A percentile compares a stretch with the other conserved stretches of the same genome.
phyloP scores from a whole-genome alignment of 2,113 vertebrate genomes.

The Callopanchax toddi region DNA sequence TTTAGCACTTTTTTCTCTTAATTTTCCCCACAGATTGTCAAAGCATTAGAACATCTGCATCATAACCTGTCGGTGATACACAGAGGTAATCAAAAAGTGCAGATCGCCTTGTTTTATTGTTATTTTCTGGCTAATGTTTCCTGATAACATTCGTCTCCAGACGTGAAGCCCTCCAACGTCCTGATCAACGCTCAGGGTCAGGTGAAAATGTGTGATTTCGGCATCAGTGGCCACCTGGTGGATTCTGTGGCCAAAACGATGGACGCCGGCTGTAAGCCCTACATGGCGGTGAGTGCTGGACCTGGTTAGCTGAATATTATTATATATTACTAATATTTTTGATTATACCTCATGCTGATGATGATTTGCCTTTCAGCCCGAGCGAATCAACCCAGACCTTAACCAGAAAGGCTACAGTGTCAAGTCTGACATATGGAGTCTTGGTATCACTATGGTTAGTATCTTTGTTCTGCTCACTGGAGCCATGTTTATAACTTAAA shows the following conservation, averaged over 20 bases:
- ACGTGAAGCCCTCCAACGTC: constrained; percentile 99
- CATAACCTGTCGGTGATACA: constrained; percentile 98
- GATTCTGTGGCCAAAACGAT: constrained; percentile 98
- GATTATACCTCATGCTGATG: neutral
- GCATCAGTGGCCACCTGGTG: constrained; percentile 97
- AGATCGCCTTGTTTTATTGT: neutral
- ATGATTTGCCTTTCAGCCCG: constrained; percentile 82
- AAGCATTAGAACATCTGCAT: constrained; percentile 97
- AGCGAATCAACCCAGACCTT: constrained; percentile 98
- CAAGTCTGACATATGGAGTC: constrained; percentile 98
- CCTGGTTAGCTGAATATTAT: neutral
- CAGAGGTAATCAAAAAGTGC: constrained; percentile 91
- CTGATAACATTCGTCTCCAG: constrained; percentile 72
- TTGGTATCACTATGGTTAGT: constrained; percentile 96
- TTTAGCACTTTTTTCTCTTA: neutral
- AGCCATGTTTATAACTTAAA: neutral
- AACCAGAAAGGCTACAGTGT: constrained; percentile 99
- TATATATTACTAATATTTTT: no score
- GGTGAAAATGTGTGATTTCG: constrained; percentile 99
- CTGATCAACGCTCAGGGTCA: constrained; percentile 96
- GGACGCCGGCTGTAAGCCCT: constrained; percentile 97
- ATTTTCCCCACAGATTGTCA: constrained; percentile 89
- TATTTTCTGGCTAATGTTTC: constrained; percentile 1
- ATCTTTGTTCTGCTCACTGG: neutral
- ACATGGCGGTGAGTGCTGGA: constrained; percentile 92